Percentiles rank a stretch among this genome's conserved stretches.
Conservation (phyloP, 2,113 vertebrate genomes). For the Rallus limicola region DNA sequence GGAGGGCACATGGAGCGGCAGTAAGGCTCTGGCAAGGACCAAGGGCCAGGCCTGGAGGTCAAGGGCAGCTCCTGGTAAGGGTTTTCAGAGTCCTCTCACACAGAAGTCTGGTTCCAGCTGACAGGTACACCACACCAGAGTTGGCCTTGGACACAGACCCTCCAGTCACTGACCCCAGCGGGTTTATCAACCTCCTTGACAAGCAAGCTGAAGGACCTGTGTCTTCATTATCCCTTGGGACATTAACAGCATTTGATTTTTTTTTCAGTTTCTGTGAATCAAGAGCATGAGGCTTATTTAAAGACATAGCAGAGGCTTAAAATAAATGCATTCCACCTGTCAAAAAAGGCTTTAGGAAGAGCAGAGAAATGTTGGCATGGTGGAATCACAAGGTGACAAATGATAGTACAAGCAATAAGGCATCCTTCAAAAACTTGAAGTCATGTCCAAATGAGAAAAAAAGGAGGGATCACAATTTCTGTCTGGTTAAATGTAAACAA, state of each 20-base stretch:
- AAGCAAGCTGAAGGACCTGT: background rate
- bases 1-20: background rate
- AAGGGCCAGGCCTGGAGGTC: background rate
- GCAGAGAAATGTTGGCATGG: background rate
- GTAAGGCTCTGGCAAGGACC: background rate
- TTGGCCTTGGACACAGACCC: background rate
- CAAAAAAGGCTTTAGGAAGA: background rate
- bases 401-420: background rate
- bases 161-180: background rate
- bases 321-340: background rate
- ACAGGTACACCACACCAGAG: background rate
- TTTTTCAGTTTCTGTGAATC: background rate
- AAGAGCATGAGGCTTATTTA: background rate
- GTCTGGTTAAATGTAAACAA: background rate
- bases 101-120: too few species aligned
- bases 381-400: background rate
- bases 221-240: background rate
- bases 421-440: background rate
- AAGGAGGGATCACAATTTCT: background rate
- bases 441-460: background rate
- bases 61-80: background rate
- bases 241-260: background rate
- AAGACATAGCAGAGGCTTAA: background rate
- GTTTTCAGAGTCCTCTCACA: background rate
- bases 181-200: background rate